These are phyloP conservation scores for Dysdera silvatica DNA, from an alignment of 1,140 invertebrate species.

Conservation along the genomic window DNA sequence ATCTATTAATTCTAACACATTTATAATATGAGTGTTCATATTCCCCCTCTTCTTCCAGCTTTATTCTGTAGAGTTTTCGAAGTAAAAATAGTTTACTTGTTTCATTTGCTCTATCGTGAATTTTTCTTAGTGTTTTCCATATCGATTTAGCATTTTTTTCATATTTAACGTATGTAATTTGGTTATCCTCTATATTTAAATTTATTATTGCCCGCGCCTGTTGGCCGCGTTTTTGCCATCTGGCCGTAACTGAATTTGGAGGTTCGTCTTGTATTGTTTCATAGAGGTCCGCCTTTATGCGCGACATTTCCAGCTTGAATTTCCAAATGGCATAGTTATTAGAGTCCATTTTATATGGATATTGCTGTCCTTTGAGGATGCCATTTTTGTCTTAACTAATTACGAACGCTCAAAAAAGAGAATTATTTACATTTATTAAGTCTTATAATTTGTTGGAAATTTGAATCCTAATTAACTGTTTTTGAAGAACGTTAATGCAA, in stretches of 20 bases:
- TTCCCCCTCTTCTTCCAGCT: neutral
- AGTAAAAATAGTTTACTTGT: neutral
- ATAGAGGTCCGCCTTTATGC: too few species aligned
- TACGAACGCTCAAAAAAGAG: too few species aligned
- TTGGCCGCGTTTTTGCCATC: neutral
- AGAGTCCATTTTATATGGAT: too few species aligned
- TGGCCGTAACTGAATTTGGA: neutral
- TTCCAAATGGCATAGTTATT: too few species aligned
- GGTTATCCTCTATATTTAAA: neutral
- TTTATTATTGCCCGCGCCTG: neutral
- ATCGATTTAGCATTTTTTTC: conserved; percentile 2
- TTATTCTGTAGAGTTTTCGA: neutral
- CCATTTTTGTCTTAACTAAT: too few species aligned
- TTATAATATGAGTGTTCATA: neutral
- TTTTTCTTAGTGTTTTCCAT: neutral
- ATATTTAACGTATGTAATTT: neutral
- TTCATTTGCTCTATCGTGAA: neutral
- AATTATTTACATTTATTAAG: too few species aligned
- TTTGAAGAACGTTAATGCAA: too few species aligned
- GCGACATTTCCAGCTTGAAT: too few species aligned
- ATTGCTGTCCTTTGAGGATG: too few species aligned
- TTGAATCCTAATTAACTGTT: too few species aligned
- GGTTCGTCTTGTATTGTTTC: neutral
- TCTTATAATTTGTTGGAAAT: too few species aligned
- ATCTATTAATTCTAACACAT: neutral